phyloP scores from a whole-genome alignment of 1,140 invertebrate genomes.

The Zaprionus ghesquierei region DNA sequence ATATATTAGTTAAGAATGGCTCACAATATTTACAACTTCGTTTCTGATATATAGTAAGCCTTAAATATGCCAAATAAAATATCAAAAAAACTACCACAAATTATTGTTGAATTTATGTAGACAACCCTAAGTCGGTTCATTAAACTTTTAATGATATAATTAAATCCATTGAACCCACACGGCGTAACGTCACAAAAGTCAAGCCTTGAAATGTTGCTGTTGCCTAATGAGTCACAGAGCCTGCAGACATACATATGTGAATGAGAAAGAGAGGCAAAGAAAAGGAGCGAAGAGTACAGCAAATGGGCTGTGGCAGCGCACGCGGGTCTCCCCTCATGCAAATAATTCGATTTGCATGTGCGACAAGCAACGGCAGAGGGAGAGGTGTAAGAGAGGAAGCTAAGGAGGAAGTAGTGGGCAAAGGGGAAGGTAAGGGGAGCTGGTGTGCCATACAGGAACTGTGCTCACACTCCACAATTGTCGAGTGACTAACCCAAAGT shows the following conservation, averaged over 20 bases:
- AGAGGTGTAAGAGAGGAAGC: background rate
- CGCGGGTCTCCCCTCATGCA: background rate
- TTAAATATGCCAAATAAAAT: background rate
- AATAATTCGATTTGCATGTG: constrained; percentile 37
- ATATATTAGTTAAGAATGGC: too few species aligned
- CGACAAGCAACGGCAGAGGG: background rate
- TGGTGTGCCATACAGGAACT: background rate
- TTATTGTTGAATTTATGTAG: background rate
- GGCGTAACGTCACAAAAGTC: background rate
- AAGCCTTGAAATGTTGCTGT: constrained; percentile 8
- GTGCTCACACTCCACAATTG: constrained; percentile 17
- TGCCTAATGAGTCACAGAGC: constrained; percentile 46
- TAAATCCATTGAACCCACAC: background rate
- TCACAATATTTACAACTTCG: background rate
- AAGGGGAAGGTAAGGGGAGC: background rate
- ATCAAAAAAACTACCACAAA: background rate
- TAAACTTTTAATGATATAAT: background rate
- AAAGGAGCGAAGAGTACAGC: background rate
- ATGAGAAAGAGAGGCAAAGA: background rate
- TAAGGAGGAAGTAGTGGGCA: background rate
- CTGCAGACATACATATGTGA: constrained; percentile 14
- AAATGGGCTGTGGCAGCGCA: background rate
- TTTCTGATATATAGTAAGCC: background rate
- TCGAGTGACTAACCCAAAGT: constrained; percentile 34
- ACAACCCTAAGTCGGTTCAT: background rate